A percentile compares a stretch with the other conserved stretches of the same genome.
phyloP scores from a whole-genome alignment of 2,797 vertebrate genomes.

The Setipinna tenuifilis region DNA sequence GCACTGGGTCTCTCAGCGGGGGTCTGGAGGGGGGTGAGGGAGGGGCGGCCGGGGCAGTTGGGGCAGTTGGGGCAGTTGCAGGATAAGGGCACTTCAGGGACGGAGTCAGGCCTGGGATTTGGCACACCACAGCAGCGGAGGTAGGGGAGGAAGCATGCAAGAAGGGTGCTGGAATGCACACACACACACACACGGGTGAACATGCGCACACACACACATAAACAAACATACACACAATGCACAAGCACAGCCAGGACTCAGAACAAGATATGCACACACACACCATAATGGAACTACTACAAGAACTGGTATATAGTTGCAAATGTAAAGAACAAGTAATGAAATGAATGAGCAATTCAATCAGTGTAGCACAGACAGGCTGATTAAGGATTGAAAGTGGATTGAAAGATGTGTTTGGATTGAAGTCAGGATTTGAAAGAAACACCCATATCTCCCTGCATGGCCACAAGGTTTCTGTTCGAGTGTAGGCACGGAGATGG shows the following conservation, averaged over 20 bases:
- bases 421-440: background rate
- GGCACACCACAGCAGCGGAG: slow-evolving; percentile 59
- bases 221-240: background rate
- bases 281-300: background rate
- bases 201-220: slow-evolving; percentile 40
- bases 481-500: too few relatives aligned
- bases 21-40: slow-evolving; percentile 57
- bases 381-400: background rate
- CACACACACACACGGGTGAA: slow-evolving; percentile 34
- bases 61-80: slow-evolving; percentile 14
- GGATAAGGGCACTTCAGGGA: slow-evolving; percentile 53
- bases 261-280: background rate
- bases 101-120: slow-evolving; percentile 52
- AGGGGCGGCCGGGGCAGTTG: slow-evolving; percentile 41
- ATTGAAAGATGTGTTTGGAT: background rate
- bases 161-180: slow-evolving; percentile 71
- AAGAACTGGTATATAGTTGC: background rate
- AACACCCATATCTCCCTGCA: background rate
- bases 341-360: too few relatives aligned
- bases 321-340: too few relatives aligned
- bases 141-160: slow-evolving; percentile 73
- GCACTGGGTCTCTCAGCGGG: slow-evolving; percentile 62
- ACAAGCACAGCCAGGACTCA: background rate
- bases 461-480: background rate
- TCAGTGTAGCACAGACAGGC: too few relatives aligned